phyloP scores from a whole-genome alignment of 2,888 invertebrate species.

The Ganaspis brasiliensis region DNA sequence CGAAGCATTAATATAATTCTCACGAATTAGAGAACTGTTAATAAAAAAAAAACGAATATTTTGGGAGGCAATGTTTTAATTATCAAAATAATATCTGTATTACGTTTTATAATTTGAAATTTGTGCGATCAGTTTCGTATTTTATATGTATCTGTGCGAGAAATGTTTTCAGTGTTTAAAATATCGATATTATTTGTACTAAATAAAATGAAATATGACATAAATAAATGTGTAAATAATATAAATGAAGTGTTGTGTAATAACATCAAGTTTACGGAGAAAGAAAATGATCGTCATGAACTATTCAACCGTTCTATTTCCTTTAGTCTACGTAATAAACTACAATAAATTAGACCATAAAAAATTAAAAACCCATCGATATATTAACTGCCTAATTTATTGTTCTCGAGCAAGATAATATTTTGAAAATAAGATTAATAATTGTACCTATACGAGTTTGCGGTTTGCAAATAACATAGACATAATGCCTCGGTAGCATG shows the following conservation, averaged over 20 bases:
- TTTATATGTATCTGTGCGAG: no score
- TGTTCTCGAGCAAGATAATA: neutral
- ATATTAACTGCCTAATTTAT: slow-evolving; percentile 5
- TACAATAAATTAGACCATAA: neutral
- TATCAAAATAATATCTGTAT: no score
- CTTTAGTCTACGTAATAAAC: no score
- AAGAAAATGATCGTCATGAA: slow-evolving; percentile 56
- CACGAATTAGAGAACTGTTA: slow-evolving; percentile 15
- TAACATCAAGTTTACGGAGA: neutral
- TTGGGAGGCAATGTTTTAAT: no score
- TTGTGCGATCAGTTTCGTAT: no score
- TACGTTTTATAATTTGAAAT: no score
- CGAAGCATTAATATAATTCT: slow-evolving; percentile 6
- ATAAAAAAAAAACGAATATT: no score
- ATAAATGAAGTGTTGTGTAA: no score
- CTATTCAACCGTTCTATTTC: slow-evolving; percentile 58
- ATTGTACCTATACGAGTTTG: neutral
- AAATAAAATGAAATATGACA: no score
- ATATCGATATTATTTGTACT: no score
- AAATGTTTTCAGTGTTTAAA: no score
- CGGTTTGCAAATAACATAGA: slow-evolving; percentile 9
- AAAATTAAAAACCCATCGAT: slow-evolving; percentile 3
- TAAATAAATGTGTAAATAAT: no score
- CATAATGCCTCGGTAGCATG: slow-evolving; percentile 49
- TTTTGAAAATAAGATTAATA: slow-evolving; percentile 6